A percentile compares a stretch with the other conserved stretches of the same genome.
Conservation (phyloP, 2,113 vertebrate species). For the Maccullochella peelii region DNA sequence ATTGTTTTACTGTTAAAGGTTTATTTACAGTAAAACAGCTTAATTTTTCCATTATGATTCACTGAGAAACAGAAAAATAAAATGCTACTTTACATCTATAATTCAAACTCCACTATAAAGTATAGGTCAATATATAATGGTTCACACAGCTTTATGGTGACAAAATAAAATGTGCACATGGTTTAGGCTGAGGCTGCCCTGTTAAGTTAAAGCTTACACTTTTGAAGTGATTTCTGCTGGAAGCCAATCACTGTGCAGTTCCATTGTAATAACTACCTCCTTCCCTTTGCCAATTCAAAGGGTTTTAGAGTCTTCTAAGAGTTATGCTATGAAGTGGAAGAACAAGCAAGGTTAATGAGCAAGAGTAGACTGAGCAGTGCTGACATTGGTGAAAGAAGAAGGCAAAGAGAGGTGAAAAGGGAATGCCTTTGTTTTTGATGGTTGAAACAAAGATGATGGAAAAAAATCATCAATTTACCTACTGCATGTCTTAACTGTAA, state of each 20-base stretch:
- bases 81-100: background rate
- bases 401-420: constrained; percentile 67
- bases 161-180: background rate
- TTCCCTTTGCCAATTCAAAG: constrained; percentile 73
- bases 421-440: constrained; percentile 63
- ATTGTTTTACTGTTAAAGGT: too few relatives aligned
- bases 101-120: background rate
- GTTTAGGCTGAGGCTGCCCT: background rate
- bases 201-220: constrained; percentile 1
- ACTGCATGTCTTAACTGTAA: background rate
- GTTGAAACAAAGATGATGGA: constrained; percentile 47
- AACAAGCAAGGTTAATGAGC: constrained; percentile 87
- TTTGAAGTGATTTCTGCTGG: constrained; percentile 35
- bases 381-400: constrained; percentile 77
- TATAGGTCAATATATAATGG: background rate
- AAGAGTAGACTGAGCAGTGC: constrained; percentile 81
- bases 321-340: constrained; percentile 82
- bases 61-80: background rate
- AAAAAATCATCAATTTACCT: background rate
- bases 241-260: constrained; percentile 50
- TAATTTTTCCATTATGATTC: background rate
- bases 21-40: background rate
- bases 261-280: constrained; percentile 67
- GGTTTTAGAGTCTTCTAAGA: constrained; percentile 66
- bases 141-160: background rate